Evolutionary conservation across 2,888 invertebrate species (phyloP).

Genomic region (Rhodophaea formosa): DNA sequence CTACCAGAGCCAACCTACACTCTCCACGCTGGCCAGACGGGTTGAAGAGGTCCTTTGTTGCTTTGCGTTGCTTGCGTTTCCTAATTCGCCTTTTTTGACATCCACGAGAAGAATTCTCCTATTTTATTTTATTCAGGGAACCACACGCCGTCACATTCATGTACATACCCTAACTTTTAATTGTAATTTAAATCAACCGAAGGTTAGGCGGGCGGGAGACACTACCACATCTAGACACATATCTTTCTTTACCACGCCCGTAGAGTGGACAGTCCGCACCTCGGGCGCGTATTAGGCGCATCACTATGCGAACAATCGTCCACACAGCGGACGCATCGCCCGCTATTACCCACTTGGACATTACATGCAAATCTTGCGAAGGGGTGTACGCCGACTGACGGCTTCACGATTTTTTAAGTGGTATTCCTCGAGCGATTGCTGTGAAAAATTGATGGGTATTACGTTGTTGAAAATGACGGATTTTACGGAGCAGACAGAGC

Average conservation of each 20-base stretch:
- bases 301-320: conserved; percentile 13
- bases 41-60: too few relatives aligned
- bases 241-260: background rate
- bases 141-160: too few relatives aligned
- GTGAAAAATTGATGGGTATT: background rate
- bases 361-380: conserved; percentile 9
- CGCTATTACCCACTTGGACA: conserved; percentile 11
- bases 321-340: background rate
- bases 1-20: too few relatives aligned
- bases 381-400: conserved; percentile 1
- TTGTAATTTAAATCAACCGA: too few relatives aligned
- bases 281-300: conserved; percentile 9
- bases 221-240: background rate
- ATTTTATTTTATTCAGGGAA: too few relatives aligned
- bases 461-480: background rate
- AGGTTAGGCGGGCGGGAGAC: too few relatives aligned
- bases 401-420: background rate
- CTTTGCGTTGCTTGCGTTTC: too few relatives aligned
- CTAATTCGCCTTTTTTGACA: too few relatives aligned
- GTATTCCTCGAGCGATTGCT: background rate
- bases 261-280: conserved; percentile 9
- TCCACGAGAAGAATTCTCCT: too few relatives aligned
- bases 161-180: too few relatives aligned
- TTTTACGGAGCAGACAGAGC: background rate
- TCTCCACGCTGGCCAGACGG: too few relatives aligned